These are phyloP conservation scores for Nephrotoma flavescens DNA, from an alignment of 2,888 invertebrate species.

Conservation along the genomic window DNA sequence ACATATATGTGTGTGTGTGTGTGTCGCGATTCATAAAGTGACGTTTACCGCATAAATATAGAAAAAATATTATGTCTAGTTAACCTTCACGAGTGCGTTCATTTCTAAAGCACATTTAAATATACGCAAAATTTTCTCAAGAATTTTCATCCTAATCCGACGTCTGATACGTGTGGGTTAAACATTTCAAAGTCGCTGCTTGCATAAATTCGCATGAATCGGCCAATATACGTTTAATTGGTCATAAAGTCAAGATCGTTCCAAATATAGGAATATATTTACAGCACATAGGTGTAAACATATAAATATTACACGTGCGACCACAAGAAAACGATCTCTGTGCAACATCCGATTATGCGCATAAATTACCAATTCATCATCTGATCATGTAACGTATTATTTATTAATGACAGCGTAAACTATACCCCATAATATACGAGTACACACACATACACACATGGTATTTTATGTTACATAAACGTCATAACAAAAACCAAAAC, in stretches of 20 bases:
- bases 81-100: neutral
- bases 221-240: neutral
- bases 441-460: neutral
- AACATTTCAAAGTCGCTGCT: neutral
- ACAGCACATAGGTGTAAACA: too few species aligned
- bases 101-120: neutral
- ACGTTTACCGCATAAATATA: neutral
- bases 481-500: neutral
- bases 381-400: neutral
- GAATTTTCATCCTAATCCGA: neutral
- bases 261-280: too few species aligned
- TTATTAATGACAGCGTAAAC: neutral
- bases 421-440: neutral
- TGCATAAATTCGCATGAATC: neutral
- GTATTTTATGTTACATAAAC: neutral
- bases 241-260: neutral
- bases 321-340: too few species aligned
- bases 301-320: too few species aligned
- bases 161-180: neutral
- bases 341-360: neutral
- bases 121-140: neutral
- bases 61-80: neutral
- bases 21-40: neutral
- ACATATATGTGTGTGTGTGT: neutral
- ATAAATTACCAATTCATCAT: neutral